phyloP scores from a whole-genome alignment of 2,888 invertebrate species.

The Luffia ferchaultella region DNA sequence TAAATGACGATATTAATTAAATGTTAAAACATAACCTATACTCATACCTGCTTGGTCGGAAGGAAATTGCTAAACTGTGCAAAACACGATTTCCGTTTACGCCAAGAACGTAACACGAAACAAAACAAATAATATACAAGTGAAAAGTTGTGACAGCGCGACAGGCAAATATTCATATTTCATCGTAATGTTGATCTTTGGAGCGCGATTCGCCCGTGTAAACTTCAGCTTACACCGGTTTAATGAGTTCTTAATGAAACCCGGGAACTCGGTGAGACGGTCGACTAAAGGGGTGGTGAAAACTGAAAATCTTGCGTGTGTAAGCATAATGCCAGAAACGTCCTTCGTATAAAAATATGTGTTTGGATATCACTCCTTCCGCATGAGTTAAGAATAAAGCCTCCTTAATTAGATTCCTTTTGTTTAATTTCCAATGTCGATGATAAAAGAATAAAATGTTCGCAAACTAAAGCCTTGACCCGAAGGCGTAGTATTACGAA shows the following conservation, averaged over 20 bases:
- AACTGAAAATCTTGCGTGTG: not conserved
- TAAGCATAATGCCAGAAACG: not conserved
- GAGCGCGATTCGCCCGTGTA: slow-evolving; percentile 20
- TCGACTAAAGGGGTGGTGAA: not conserved
- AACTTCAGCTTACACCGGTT: slow-evolving; percentile 20
- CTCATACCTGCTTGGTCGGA: too few species aligned
- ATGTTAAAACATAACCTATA: too few species aligned
- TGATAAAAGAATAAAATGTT: too few species aligned
- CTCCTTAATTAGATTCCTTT: too few species aligned
- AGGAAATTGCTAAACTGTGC: not conserved
- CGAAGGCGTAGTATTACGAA: too few species aligned
- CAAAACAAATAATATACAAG: not conserved
- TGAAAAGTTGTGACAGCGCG: not conserved
- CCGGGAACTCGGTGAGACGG: not conserved
- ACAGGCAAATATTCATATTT: slow-evolving; percentile 8
- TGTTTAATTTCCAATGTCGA: too few species aligned
- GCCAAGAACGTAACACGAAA: too few species aligned
- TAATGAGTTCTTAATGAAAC: slow-evolving; percentile 28
- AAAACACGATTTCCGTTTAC: not conserved
- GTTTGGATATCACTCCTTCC: too few species aligned
- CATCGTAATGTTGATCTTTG: slow-evolving; percentile 20
- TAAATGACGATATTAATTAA: too few species aligned
- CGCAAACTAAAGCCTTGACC: too few species aligned
- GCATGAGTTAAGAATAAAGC: too few species aligned
- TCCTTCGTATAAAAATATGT: too few species aligned